These are phyloP conservation scores for Tenebrosternarchus preto DNA, from an alignment of 2,113 vertebrate species.

Conservation along the genomic window DNA sequence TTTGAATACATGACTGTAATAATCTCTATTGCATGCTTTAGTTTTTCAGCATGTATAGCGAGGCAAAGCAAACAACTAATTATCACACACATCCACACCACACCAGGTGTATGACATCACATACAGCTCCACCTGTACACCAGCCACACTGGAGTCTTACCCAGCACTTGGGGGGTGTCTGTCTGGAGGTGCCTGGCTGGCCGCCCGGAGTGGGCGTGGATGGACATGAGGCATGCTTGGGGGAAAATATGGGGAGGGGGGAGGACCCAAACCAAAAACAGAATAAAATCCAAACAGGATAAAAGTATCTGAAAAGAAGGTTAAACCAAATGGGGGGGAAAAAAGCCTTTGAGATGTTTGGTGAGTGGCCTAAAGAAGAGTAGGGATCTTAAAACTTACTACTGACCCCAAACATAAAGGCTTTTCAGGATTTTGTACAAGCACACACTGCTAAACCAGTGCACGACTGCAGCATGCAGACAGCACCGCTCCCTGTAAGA, in stretches of 20 bases:
- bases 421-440: neutral
- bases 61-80: neutral
- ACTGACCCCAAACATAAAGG: neutral
- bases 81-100: neutral
- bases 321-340: neutral
- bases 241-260: neutral
- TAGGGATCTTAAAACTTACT: neutral
- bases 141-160: slow-evolving; percentile 62
- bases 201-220: slow-evolving; percentile 71
- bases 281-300: slow-evolving; percentile 49
- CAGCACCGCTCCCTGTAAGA: neutral
- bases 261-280: slow-evolving; percentile 47
- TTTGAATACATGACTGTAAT: neutral
- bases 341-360: slow-evolving; percentile 20
- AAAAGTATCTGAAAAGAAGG: slow-evolving; percentile 47
- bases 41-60: neutral
- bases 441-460: neutral
- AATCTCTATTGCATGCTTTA: no score
- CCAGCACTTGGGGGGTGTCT: slow-evolving; percentile 73
- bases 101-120: neutral
- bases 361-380: neutral
- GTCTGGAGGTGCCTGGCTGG: slow-evolving; percentile 68
- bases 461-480: slow-evolving; percentile 24
- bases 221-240: slow-evolving; percentile 71
- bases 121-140: neutral